Evolutionary conservation across 2,888 invertebrate species (phyloP).

Genomic region (Lochmaea capreae): DNA sequence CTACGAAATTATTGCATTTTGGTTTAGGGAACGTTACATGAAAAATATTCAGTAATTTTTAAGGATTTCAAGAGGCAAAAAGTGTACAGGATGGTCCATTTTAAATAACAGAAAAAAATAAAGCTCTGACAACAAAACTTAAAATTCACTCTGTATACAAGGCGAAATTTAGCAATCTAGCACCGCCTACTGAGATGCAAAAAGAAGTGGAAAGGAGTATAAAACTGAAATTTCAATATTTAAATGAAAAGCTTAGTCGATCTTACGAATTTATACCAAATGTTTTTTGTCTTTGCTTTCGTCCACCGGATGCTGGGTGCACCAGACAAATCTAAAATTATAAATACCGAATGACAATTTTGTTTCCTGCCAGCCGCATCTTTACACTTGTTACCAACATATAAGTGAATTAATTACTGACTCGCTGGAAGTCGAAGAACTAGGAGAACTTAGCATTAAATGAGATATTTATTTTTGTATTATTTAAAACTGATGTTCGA

Average conservation of each 20-base stretch:
- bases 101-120: too few species aligned
- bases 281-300: slow-evolving; percentile 31
- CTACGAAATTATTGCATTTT: too few species aligned
- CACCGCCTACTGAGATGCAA: too few species aligned
- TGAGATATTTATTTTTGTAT: slow-evolving; percentile 18
- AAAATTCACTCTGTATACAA: too few species aligned
- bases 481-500: slow-evolving; percentile 12
- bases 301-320: slow-evolving; percentile 52
- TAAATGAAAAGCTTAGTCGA: not conserved
- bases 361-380: slow-evolving; percentile 51
- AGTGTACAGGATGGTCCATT: too few species aligned
- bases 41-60: too few species aligned
- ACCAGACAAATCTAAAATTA: slow-evolving; percentile 58
- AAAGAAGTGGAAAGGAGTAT: too few species aligned
- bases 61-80: too few species aligned
- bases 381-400: slow-evolving; percentile 34
- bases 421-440: slow-evolving; percentile 10
- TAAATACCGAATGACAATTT: slow-evolving; percentile 57
- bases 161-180: too few species aligned
- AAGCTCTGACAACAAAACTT: too few species aligned
- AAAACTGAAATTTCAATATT: not conserved
- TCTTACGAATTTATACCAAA: slow-evolving; percentile 23
- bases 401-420: slow-evolving; percentile 32
- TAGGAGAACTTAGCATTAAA: slow-evolving; percentile 17
- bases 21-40: too few species aligned